These are phyloP conservation scores for Perizoma flavofasciatum DNA, from an alignment of 2,888 invertebrate species.

Conservation along the genomic window DNA sequence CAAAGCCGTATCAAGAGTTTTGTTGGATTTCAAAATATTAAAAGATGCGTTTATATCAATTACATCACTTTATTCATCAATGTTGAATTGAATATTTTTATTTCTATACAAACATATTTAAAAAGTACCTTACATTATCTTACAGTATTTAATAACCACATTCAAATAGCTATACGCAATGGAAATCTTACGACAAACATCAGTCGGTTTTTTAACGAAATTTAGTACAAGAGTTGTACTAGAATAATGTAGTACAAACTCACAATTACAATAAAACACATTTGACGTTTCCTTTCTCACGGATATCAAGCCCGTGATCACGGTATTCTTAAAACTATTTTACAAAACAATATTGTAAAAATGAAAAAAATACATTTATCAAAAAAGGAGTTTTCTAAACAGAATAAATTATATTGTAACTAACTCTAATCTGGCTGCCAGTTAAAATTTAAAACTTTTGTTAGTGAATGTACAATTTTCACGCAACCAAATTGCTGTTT, in stretches of 20 bases:
- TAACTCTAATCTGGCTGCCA: not conserved
- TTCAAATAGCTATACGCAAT: constrained; percentile 51
- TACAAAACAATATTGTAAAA: constrained; percentile 18
- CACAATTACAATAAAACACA: constrained; percentile 20
- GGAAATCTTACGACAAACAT: constrained; percentile 45
- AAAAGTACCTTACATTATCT: constrained; percentile 52
- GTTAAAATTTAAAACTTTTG: no score
- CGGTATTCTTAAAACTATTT: constrained; percentile 19
- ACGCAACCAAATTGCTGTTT: not conserved
- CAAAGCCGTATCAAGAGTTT: no score
- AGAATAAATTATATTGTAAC: constrained; percentile 13
- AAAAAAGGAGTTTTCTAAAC: not conserved
- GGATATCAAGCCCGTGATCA: constrained; percentile 7
- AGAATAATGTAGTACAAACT: constrained; percentile 20
- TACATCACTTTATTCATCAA: constrained; percentile 77
- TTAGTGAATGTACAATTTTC: no score
- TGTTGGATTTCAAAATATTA: constrained; percentile 24
- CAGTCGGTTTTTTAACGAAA: constrained; percentile 42
- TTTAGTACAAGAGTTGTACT: constrained; percentile 24
- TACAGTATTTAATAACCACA: constrained; percentile 46
- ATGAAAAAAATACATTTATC: constrained; percentile 1
- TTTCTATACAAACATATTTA: constrained; percentile 81
- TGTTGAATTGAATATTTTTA: constrained; percentile 79
- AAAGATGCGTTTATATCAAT: constrained; percentile 51
- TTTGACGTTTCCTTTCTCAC: constrained; percentile 14